These are phyloP conservation scores for Tragopan temminckii DNA, from an alignment of 2,797 vertebrate species.

Conservation along the genomic window DNA sequence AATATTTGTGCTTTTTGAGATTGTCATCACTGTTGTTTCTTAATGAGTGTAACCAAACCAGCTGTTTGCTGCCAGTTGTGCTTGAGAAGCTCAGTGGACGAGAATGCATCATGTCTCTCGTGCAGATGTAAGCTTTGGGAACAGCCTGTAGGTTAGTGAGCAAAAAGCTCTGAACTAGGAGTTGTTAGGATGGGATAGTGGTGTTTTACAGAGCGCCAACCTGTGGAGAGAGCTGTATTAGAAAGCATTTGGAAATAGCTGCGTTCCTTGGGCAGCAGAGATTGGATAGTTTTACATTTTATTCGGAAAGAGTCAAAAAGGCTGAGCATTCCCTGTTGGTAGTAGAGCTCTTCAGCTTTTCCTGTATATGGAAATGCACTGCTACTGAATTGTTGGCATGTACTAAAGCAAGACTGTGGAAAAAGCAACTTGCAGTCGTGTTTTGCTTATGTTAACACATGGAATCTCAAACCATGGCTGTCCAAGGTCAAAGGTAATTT, in stretches of 20 bases:
- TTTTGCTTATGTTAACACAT: slow-evolving; percentile 57
- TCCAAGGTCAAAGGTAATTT: background rate
- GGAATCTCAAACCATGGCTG: slow-evolving; percentile 17
- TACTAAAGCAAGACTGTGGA: slow-evolving; percentile 28
- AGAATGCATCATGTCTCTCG: background rate
- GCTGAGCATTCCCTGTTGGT: slow-evolving; percentile 43
- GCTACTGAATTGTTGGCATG: slow-evolving; percentile 56
- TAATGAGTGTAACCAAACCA: background rate
- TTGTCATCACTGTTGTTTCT: background rate
- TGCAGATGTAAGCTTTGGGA: background rate
- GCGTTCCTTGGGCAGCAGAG: background rate
- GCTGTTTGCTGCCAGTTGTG: fast-evolving
- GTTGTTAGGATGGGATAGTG: background rate
- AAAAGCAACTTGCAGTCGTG: slow-evolving; percentile 49
- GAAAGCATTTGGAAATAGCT: slow-evolving; percentile 38
- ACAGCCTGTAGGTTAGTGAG: background rate
- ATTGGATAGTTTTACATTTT: slow-evolving; percentile 54
- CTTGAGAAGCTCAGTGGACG: background rate
- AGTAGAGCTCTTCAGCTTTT: slow-evolving; percentile 53
- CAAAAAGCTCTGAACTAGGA: background rate
- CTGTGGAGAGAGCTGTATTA: background rate
- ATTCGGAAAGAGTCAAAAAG: slow-evolving; percentile 57
- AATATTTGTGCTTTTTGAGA: background rate
- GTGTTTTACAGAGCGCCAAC: fast-evolving
- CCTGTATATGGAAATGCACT: slow-evolving; percentile 62